A percentile compares a stretch with the other conserved stretches of the same genome.
phyloP scores from a whole-genome alignment of 2,113 vertebrate species.

The Clarias gariepinus region DNA sequence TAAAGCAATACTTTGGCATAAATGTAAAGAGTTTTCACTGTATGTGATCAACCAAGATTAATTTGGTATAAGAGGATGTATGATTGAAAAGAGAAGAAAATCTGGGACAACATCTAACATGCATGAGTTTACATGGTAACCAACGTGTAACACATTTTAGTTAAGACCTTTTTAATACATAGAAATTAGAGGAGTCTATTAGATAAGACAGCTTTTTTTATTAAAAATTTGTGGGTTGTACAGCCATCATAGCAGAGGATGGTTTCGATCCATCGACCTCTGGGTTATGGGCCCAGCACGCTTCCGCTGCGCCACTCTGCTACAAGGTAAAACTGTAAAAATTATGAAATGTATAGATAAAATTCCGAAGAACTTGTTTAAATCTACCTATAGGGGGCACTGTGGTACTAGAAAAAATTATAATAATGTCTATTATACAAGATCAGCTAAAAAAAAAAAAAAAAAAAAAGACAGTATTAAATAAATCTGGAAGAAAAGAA shows the following conservation, averaged over 20 bases:
- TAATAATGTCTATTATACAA: no score
- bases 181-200: neutral
- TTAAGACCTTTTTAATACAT: neutral
- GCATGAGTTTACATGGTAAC: neutral
- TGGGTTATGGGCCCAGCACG: conserved; percentile 83
- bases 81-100: neutral
- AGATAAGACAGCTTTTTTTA: neutral
- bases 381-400: no score
- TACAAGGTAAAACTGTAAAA: neutral
- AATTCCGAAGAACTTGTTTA: no score
- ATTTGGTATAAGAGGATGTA: neutral
- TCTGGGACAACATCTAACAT: neutral
- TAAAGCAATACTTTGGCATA: neutral
- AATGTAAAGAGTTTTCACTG: neutral
- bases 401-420: no score
- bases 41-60: neutral
- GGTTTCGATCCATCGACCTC: conserved; percentile 83
- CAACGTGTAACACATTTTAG: neutral
- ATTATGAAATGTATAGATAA: no score
- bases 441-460: no score
- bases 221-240: neutral
- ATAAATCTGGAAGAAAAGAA: no score
- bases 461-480: no score
- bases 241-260: conserved; percentile 70
- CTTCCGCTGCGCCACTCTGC: conserved; percentile 83